These are phyloP conservation scores for Pinna nobilis DNA, from an alignment of 1,140 invertebrate species.

Conservation along the genomic window DNA sequence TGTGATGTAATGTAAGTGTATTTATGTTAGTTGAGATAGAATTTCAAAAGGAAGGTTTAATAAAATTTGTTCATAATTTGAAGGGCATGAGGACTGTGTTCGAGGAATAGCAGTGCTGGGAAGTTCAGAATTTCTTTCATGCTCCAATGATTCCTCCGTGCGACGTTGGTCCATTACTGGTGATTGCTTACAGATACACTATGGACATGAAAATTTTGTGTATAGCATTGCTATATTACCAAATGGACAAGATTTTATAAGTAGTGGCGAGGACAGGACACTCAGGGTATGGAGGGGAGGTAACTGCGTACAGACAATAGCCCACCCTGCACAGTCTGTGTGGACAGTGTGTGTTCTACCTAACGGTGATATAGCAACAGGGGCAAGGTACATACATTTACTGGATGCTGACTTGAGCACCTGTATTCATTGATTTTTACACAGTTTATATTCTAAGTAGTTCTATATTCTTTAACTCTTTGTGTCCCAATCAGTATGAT, in stretches of 20 bases:
- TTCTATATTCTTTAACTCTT: no score
- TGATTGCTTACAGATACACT: conserved; percentile 85
- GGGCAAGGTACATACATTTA: conserved; percentile 80
- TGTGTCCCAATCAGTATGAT: no score
- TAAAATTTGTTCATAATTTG: conserved; percentile 45
- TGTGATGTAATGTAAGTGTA: background rate
- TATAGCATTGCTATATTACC: conserved; percentile 81
- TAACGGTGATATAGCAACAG: conserved; percentile 94
- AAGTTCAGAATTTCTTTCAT: conserved; percentile 86
- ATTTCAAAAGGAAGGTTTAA: background rate
- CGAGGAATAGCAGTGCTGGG: conserved; percentile 83
- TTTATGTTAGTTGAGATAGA: background rate
- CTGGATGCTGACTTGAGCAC: no score
- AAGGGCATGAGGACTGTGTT: conserved; percentile 94
- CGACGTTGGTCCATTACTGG: conserved; percentile 86
- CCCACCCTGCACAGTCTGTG: conserved; percentile 89
- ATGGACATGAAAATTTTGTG: conserved; percentile 85
- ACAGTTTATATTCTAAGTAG: no score
- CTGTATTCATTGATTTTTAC: no score
- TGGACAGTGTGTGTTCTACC: conserved; percentile 88
- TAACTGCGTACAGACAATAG: conserved; percentile 82
- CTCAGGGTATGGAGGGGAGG: conserved; percentile 87
- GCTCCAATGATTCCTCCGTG: conserved; percentile 92
- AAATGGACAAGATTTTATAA: conserved; percentile 75
- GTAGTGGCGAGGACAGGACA: conserved; percentile 87